These are phyloP conservation scores for Dipodomys ordii DNA, from an alignment of 2,113 vertebrate genomes.

Conservation along the genomic window DNA sequence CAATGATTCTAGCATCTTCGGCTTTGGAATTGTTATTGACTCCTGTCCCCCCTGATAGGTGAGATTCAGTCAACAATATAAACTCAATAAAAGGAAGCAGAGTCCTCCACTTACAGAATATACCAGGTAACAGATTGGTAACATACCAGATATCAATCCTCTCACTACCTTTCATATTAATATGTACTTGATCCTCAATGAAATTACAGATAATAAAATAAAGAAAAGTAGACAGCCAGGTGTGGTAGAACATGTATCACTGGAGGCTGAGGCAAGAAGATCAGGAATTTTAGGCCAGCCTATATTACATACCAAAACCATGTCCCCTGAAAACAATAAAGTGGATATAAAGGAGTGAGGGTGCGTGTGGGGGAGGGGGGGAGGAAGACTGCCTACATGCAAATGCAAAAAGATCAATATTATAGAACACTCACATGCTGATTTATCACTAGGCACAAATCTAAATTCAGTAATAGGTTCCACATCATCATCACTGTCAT, in stretches of 20 bases:
- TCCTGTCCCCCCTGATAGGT: not conserved
- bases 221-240: not conserved
- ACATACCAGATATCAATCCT: not conserved
- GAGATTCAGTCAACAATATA: constrained; percentile 41
- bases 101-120: constrained; percentile 17
- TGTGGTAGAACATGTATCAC: too few relatives aligned
- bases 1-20: not conserved
- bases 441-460: constrained; percentile 95
- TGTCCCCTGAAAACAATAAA: not conserved
- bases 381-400: not conserved
- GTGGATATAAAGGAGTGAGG: not conserved
- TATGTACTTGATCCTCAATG: not conserved
- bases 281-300: too few relatives aligned
- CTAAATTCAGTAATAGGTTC: constrained; percentile 94
- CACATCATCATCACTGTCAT: constrained; percentile 87
- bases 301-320: too few relatives aligned
- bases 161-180: not conserved
- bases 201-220: not conserved
- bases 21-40: not conserved
- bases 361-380: not conserved
- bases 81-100: constrained; percentile 27
- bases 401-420: not conserved
- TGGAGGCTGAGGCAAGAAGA: too few relatives aligned
- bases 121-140: not conserved
- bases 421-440: constrained; percentile 90